These are phyloP conservation scores for Ctenoplectra terminalis DNA, from an alignment of 1,140 invertebrate genomes.

Conservation along the genomic window DNA sequence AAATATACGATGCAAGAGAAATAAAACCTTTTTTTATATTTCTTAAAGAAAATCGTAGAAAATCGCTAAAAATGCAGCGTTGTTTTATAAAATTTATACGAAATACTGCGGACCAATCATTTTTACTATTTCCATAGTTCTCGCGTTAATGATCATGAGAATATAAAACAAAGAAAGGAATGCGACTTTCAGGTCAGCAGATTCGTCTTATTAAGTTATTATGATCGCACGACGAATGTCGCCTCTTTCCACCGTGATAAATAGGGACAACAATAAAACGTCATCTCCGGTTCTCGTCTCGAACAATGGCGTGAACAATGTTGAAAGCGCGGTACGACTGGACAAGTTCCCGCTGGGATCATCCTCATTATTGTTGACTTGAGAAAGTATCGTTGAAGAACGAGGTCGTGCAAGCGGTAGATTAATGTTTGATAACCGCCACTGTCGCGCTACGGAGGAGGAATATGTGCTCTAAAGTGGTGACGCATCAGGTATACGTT, in stretches of 20 bases:
- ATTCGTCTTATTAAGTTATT: conserved; percentile 44
- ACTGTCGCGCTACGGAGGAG: neutral
- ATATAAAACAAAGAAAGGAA: neutral
- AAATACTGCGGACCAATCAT: too few relatives aligned
- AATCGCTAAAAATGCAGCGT: too few relatives aligned
- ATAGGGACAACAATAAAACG: conserved; percentile 41
- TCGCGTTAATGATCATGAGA: conserved; percentile 15
- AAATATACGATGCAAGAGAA: too few relatives aligned
- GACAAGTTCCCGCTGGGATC: conserved; percentile 43
- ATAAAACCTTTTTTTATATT: too few relatives aligned
- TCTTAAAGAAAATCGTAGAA: too few relatives aligned
- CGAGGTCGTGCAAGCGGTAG: conserved; percentile 58
- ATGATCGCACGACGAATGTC: conserved; percentile 5
- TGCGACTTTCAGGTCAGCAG: conserved; percentile 17
- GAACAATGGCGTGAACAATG: conserved; percentile 58
- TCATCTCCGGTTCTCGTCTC: conserved; percentile 37
- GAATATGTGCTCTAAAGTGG: conserved; percentile 27
- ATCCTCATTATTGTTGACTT: conserved; percentile 53
- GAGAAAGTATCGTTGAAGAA: conserved; percentile 70
- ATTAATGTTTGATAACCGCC: conserved; percentile 64
- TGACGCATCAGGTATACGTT: conserved; percentile 25
- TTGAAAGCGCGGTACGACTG: conserved; percentile 42
- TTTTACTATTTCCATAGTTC: too few relatives aligned
- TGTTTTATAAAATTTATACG: too few relatives aligned
- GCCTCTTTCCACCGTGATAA: conserved; percentile 18